A percentile compares a stretch with the other conserved stretches of the same genome.
These are phyloP conservation scores for Pipistrellus pipistrellus DNA, from an alignment of 2,797 vertebrate species.

Conservation along the genomic window DNA sequence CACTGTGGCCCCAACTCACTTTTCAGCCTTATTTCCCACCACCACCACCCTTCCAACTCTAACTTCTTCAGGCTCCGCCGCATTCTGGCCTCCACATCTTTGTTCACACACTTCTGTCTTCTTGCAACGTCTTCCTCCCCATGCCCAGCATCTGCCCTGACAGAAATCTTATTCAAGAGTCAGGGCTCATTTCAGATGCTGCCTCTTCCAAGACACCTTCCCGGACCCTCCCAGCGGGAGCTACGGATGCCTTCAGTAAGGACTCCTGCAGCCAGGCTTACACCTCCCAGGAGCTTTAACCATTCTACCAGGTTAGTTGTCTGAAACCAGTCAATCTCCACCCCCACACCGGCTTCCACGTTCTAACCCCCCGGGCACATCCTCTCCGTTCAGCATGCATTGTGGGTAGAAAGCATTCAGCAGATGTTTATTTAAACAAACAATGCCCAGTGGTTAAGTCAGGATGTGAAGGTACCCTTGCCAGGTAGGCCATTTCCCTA, in stretches of 20 bases:
- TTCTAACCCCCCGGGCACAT: not conserved
- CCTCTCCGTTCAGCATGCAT: not conserved
- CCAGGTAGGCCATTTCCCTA: not conserved
- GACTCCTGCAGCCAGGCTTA: not conserved
- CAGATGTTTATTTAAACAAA: not conserved
- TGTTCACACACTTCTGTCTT: not conserved
- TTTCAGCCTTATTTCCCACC: not conserved
- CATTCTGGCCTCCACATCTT: not conserved
- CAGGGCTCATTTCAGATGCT: not conserved
- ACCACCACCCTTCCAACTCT: not conserved
- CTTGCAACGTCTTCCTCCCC: not conserved
- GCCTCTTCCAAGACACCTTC: not conserved
- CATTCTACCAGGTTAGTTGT: not conserved
- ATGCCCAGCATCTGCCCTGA: not conserved
- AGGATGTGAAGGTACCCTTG: not conserved
- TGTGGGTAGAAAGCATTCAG: not conserved
- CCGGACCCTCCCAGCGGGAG: not conserved
- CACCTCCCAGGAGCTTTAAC: not conserved
- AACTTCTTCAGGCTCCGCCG: not conserved
- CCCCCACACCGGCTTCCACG: not conserved
- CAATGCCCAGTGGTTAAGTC: not conserved
- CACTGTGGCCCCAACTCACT: not conserved
- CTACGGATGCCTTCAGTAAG: not conserved
- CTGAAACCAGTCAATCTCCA: not conserved
- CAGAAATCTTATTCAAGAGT: not conserved